Evolutionary conservation across 2,888 invertebrate species (phyloP).

Genomic region (Aromia moschata): DNA sequence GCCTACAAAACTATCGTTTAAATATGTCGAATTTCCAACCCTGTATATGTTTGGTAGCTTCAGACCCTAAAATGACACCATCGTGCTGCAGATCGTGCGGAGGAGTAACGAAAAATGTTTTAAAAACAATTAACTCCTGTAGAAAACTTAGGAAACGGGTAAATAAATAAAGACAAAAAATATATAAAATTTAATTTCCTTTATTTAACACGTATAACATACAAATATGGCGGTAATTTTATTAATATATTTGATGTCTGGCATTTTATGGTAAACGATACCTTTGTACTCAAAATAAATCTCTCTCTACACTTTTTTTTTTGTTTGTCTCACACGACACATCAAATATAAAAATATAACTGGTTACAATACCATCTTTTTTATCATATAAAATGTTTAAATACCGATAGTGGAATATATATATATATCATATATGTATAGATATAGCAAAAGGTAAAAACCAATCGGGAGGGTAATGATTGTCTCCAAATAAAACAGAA

Average conservation of each 20-base stretch:
- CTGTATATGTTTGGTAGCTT: too few relatives aligned
- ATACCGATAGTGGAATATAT: constrained; percentile 11
- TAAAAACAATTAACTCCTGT: too few relatives aligned
- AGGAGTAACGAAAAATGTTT: too few relatives aligned
- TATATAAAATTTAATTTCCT: constrained; percentile 14
- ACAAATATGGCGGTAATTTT: constrained; percentile 26
- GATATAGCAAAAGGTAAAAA: constrained; percentile 7
- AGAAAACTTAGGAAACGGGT: too few relatives aligned
- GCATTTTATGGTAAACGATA: constrained; percentile 13
- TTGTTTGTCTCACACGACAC: too few relatives aligned
- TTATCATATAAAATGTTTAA: constrained; percentile 15
- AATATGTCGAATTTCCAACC: too few relatives aligned
- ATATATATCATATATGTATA: too few relatives aligned
- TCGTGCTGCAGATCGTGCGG: too few relatives aligned
- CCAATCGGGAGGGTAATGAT: constrained; percentile 9
- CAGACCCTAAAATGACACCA: too few relatives aligned
- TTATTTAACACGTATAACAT: constrained; percentile 29
- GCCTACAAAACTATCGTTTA: too few relatives aligned
- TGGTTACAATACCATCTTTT: constrained; percentile 7
- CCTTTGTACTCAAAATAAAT: constrained; percentile 21
- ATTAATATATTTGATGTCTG: constrained; percentile 24
- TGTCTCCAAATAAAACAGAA: constrained; percentile 22
- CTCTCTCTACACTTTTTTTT: neutral
- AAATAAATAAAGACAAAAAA: too few relatives aligned
- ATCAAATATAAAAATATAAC: constrained; percentile 30